A percentile compares a stretch with the other conserved stretches of the same genome.
phyloP scores from a whole-genome alignment of 2,888 invertebrate species.

The Arenicola marina region DNA sequence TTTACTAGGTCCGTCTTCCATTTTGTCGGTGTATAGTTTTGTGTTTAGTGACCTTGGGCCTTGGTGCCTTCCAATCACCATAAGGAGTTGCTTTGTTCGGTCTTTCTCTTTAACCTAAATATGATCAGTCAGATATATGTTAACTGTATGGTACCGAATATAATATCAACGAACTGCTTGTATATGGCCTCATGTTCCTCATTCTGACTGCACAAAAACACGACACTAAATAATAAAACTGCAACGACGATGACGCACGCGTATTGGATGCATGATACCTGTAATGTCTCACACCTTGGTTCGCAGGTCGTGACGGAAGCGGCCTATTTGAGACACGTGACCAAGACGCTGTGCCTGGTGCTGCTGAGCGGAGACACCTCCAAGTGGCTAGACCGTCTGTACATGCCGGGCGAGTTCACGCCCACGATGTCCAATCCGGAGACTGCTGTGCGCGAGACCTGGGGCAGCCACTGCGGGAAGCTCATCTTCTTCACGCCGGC shows the following conservation, averaged over 20 bases:
- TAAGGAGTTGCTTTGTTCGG: background rate
- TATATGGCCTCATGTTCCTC: background rate
- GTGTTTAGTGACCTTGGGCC: too few species aligned
- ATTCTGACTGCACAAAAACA: background rate
- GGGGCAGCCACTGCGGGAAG: constrained; percentile 4
- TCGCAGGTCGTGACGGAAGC: background rate
- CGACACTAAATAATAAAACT: background rate
- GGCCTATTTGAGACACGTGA: background rate
- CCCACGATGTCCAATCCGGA: constrained; percentile 4
- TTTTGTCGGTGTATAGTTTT: too few species aligned
- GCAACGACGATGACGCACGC: background rate
- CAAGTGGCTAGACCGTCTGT: background rate
- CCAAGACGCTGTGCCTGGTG: background rate
- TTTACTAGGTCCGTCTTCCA: too few species aligned
- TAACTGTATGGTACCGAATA: too few species aligned
- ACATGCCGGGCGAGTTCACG: background rate
- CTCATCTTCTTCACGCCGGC: background rate
- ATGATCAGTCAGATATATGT: too few species aligned
- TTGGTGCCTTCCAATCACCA: too few species aligned
- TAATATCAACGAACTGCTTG: too few species aligned
- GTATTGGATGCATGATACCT: background rate
- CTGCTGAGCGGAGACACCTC: background rate
- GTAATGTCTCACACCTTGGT: background rate
- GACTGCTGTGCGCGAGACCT: background rate
- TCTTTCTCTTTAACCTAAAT: background rate